Base-by-base conservation (phyloP, 1,140 invertebrate genomes). In the Drosophila ohnishii region DNA sequence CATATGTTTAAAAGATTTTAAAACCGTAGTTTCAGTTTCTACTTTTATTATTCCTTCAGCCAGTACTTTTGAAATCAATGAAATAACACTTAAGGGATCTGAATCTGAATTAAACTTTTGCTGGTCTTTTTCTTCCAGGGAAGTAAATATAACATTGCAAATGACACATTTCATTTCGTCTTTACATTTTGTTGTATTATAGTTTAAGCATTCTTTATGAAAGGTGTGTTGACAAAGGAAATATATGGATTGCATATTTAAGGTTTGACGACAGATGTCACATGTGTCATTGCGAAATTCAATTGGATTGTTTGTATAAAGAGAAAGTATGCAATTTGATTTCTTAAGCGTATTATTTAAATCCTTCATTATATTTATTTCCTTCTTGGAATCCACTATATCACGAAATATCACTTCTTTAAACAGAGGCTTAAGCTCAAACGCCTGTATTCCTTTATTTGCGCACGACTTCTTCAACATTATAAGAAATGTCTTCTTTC, bases 161-260 rank as follows among this genome's bases (percentile, higher is more conserved):
- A 70, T n/a, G n/a, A 13, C 44, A 64, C 83, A 88, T 11, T 37
- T 14, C 0, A 22, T 8, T 10, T 56, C 37, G 14, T 69, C 42
- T 9, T 35, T 42, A n/a, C 48, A 22, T 60, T 62, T 64, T 34
- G 28, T 19, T 0, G 14, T 47, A 47, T 56, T 69, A 34, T 79
- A 63, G 44, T 50, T 77, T 1, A 84, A 28, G n/a, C 84, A 88
- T 30, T 88, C 77, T 39, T 78, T 88, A 28, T 88, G 84, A 37
- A 83, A 88, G 8, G 80, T 69, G 72, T 88, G 84, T 53, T 88
- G 84, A 48, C 84, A 88, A 39, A 88, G 37, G 51, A 80, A 88
- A 61, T 84, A 88, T 14, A 84, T 37, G 7, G 85, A 62, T 1
- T 81, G 80, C 45, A 61, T 62, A 11, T 63, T 48, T 14, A 88